Base-by-base conservation (phyloP, 2,888 invertebrate species). In the Pteria penguin region DNA sequence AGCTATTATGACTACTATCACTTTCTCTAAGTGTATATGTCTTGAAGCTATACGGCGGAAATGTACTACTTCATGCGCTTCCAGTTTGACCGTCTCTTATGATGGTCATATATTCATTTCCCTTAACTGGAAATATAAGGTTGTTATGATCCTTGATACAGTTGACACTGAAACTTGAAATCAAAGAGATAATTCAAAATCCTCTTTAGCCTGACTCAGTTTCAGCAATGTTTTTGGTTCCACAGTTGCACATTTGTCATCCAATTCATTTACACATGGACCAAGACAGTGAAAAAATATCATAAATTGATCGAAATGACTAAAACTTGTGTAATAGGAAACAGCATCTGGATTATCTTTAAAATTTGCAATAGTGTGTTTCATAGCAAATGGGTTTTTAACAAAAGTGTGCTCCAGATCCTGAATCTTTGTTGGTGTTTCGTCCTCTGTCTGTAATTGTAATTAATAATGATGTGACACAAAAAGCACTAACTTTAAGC, bases 161-260 rank as follows among this genome's bases (percentile, higher is more conserved):
- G 68, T 73, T 24, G 69, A 29, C 54, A 65, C 55, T 57, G 69
- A 61, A n/a, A 81, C 54, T n/a, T 77, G 45, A 36, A 82, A 82
- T 5, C 76, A 57, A n/a, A 77, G 27, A 45, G 52, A 32, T 0
- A 83, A 72, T 66, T 83, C 82, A 60, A 68, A 45, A 71, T 83
- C 80, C 11, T 80, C 75, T 62, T 72, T 82, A n/a, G 70, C 66
- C 32, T 71, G 69, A 27, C 84, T 57, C n/a, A n/a, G n/a, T n/a
- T n/a, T n/a, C 26, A 80, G 78, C 0, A 81, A 29, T 11, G 78
- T 76, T 11, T 58, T 32, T 81, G 81, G 66, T 82, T 76, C 27
- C n/a, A 36, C 24, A 33, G 31, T 18, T 26, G 65, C 27, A 65
- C 36, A 65, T 24, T 65, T 33, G 45, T 65, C 33, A 33, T 65